phyloP scores from a whole-genome alignment of 2,797 vertebrate genomes.

The Pteronotus mesoamericanus region DNA sequence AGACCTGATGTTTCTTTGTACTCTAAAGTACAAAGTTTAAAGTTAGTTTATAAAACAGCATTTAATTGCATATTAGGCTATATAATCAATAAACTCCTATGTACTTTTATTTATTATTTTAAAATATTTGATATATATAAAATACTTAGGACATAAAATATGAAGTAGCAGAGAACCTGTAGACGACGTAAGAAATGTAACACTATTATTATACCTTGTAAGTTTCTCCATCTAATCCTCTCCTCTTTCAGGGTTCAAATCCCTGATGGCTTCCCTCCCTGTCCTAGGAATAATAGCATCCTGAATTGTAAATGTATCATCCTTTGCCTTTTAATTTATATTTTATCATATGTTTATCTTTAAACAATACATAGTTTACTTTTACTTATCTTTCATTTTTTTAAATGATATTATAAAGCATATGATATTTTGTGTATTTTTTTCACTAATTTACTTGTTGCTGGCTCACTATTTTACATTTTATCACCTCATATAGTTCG shows the following conservation, averaged over 20 bases:
- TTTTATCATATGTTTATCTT: not conserved
- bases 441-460: not conserved
- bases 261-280: fast-evolving
- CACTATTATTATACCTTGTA: not conserved
- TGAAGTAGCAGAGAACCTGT: not conserved
- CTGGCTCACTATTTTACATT: not conserved
- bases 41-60: not conserved
- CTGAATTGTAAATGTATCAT: not conserved
- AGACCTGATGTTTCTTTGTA: not conserved
- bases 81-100: not conserved
- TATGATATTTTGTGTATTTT: not conserved
- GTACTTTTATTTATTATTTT: not conserved
- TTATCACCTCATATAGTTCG: not conserved
- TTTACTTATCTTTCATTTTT: not conserved
- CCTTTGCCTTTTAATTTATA: not conserved
- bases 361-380: not conserved
- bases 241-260: not conserved
- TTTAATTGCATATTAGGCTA: not conserved
- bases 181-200: not conserved
- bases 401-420: not conserved
- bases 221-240: not conserved
- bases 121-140: not conserved
- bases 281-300: not conserved
- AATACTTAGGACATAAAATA: not conserved
- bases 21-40: not conserved